phyloP scores from a whole-genome alignment of 2,888 invertebrate species.

The Ypsolopha sequella region DNA sequence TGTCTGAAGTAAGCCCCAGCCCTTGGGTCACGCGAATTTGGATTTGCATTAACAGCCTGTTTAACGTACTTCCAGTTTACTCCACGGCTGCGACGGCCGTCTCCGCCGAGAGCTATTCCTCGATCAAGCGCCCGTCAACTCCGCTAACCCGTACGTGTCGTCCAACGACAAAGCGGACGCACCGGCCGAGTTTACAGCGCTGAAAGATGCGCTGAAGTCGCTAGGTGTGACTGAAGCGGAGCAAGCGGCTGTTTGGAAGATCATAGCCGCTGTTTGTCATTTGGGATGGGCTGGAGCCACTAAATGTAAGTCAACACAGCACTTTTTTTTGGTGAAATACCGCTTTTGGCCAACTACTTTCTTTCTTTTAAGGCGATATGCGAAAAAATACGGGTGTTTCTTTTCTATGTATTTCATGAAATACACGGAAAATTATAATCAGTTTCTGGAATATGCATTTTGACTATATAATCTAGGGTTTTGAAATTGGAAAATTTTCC shows the following conservation, averaged over 20 bases:
- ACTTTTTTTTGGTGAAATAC: too few relatives aligned
- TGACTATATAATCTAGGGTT: too few relatives aligned
- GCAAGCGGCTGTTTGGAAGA: constrained; percentile 85
- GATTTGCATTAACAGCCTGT: too few relatives aligned
- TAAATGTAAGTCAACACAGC: constrained; percentile 63
- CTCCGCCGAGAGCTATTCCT: constrained; percentile 86
- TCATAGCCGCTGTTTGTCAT: constrained; percentile 95
- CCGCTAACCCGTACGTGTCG: constrained; percentile 81
- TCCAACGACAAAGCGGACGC: constrained; percentile 86
- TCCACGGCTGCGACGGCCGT: constrained; percentile 86
- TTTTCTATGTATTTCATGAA: too few relatives aligned
- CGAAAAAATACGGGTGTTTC: too few relatives aligned
- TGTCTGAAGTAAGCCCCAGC: too few relatives aligned
- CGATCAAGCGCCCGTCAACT: constrained; percentile 71
- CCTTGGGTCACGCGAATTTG: too few relatives aligned
- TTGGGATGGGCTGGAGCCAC: constrained; percentile 88
- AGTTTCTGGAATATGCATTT: too few relatives aligned
- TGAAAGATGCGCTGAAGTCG: constrained; percentile 81
- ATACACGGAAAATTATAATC: too few relatives aligned
- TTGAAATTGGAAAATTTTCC: too few relatives aligned
- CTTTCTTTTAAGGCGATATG: too few relatives aligned
- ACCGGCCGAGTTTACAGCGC: constrained; percentile 83
- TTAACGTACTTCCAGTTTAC: constrained; percentile 64
- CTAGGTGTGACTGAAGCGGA: constrained; percentile 84
- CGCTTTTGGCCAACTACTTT: too few relatives aligned